phyloP scores from a whole-genome alignment of 2,888 invertebrate species.

The Electrophaes corylata region DNA sequence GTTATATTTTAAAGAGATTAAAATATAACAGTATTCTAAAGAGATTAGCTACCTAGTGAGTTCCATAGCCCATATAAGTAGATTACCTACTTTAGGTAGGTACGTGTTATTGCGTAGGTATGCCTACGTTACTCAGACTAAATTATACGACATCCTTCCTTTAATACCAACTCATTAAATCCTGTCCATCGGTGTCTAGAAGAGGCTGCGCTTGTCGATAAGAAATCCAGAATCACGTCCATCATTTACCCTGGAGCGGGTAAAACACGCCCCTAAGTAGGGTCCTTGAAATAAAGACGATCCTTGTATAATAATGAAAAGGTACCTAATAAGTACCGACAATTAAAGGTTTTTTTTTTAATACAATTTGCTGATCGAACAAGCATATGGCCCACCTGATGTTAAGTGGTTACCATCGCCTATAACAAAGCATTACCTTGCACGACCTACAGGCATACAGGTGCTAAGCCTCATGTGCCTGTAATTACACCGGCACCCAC shows the following conservation, averaged over 20 bases:
- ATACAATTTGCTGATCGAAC: too few species aligned
- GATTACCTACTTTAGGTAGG: background rate
- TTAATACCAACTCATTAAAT: constrained; percentile 3
- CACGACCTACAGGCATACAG: too few species aligned
- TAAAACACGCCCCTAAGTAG: background rate
- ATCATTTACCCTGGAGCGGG: background rate
- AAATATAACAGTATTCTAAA: too few species aligned
- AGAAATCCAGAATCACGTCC: background rate
- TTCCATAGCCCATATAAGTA: background rate
- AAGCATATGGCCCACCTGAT: too few species aligned
- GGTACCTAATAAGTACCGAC: too few species aligned
- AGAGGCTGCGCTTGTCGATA: constrained; percentile 1
- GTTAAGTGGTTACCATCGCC: too few species aligned
- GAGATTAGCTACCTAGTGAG: background rate
- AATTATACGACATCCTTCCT: constrained; percentile 7
- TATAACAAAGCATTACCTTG: too few species aligned
- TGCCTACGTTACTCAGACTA: background rate
- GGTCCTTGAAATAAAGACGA: background rate
- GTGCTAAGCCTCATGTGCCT: too few species aligned
- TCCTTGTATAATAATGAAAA: too few species aligned
- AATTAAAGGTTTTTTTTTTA: too few species aligned
- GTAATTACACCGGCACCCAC: too few species aligned
- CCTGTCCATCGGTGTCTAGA: constrained; percentile 9
- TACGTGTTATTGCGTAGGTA: background rate
- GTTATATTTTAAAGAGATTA: too few species aligned